Percentiles rank a stretch among this genome's conserved stretches.
Conservation (phyloP, 2,888 invertebrate species). For the Tipula confusa region DNA sequence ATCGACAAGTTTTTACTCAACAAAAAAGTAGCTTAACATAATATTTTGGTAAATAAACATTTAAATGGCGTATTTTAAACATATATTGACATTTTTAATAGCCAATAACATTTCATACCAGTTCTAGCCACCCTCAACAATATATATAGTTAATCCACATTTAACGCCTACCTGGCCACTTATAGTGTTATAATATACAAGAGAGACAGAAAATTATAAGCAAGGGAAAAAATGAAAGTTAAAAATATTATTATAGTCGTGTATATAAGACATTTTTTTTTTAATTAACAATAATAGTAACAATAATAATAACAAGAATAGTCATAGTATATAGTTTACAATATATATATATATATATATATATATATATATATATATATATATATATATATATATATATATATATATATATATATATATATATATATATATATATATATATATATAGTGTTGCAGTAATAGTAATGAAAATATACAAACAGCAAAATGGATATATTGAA, state of each 20-base stretch:
- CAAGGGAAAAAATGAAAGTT: slow-evolving; percentile 12
- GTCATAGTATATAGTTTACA: not conserved
- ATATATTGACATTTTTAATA: too few species aligned
- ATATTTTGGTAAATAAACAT: too few species aligned
- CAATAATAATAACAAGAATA: not conserved
- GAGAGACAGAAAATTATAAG: not conserved
- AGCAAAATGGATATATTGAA: not conserved
- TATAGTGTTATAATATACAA: not conserved
- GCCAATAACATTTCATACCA: not conserved
- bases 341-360: not conserved
- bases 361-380: too few species aligned
- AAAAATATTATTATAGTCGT: not conserved
- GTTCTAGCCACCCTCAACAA: not conserved
- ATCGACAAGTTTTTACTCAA: too few species aligned
- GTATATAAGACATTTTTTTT: not conserved
- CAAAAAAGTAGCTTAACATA: too few species aligned
- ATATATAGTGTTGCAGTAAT: not conserved
- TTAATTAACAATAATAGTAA: not conserved
- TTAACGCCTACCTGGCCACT: slow-evolving; percentile 12
- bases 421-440: too few species aligned
- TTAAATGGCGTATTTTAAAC: too few species aligned
- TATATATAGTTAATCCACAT: not conserved
- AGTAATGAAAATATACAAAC: not conserved
- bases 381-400: too few species aligned
- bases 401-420: too few species aligned